Evolutionary conservation across 2,888 invertebrate species (phyloP).

Genomic region (Chrysina gloriosa): DNA sequence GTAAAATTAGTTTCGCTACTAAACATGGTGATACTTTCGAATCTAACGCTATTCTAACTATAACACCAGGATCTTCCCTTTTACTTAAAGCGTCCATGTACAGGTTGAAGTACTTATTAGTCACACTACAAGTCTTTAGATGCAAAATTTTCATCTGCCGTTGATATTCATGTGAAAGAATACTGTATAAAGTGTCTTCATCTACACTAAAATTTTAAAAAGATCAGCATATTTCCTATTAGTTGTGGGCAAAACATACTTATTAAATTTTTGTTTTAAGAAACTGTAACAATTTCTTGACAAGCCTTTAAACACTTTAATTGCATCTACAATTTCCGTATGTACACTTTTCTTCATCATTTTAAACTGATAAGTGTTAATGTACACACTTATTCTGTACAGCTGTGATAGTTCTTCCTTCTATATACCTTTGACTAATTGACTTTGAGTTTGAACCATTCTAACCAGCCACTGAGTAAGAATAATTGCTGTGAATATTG

Average conservation of each 20-base stretch:
- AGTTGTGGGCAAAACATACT: conserved; percentile 62
- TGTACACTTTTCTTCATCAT: conserved; percentile 56
- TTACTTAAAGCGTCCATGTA: conserved; percentile 62
- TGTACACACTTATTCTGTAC: too few relatives aligned
- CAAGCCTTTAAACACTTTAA: conserved; percentile 69
- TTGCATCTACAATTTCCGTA: conserved; percentile 69
- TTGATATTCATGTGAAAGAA: conserved; percentile 75
- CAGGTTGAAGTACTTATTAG: conserved; percentile 65
- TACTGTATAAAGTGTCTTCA: conserved; percentile 75
- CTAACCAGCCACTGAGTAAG: too few relatives aligned
- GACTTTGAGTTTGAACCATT: too few relatives aligned
- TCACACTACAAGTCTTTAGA: conserved; percentile 70
- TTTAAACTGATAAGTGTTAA: too few relatives aligned
- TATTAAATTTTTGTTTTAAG: conserved; percentile 69
- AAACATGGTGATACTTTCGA: conserved; percentile 70
- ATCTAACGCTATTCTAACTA: conserved; percentile 70
- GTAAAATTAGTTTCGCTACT: conserved; percentile 71
- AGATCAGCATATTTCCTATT: not conserved
- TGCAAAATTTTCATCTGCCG: conserved; percentile 74
- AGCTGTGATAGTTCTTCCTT: too few relatives aligned
- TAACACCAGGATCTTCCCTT: conserved; percentile 70
- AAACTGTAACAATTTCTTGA: conserved; percentile 72
- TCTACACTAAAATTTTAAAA: conserved; percentile 66
- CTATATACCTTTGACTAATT: too few relatives aligned
- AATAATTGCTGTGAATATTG: too few relatives aligned